Conservation (phyloP, 2,888 invertebrate species). For the Coleophora flavipennella region DNA sequence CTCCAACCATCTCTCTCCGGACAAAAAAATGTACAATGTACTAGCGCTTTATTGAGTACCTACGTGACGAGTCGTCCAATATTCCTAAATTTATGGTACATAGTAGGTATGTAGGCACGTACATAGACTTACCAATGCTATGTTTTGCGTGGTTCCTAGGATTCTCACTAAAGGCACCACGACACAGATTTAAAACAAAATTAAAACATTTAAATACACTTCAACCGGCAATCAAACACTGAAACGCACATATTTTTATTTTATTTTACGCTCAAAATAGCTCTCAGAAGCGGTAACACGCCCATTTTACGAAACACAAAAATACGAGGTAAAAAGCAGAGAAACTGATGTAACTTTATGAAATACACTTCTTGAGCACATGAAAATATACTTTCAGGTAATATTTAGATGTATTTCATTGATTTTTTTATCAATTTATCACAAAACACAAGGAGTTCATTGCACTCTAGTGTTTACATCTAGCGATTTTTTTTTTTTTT, state of each 20-base stretch:
- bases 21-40: too few species aligned
- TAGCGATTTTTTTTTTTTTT: too few species aligned
- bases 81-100: too few species aligned
- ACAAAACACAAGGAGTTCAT: conserved; percentile 41
- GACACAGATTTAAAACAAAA: not conserved
- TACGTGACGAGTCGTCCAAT: too few species aligned
- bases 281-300: conserved; percentile 24
- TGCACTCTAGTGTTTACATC: conserved; percentile 57
- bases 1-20: too few species aligned
- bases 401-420: conserved; percentile 30
- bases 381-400: conserved; percentile 33
- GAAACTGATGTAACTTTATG: conserved; percentile 5
- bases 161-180: too few species aligned
- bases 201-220: conserved; percentile 11
- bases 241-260: conserved; percentile 1
- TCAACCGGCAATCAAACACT: conserved; percentile 9
- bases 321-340: conserved; percentile 12
- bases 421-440: conserved; percentile 26
- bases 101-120: too few species aligned
- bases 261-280: conserved; percentile 14
- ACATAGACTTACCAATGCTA: too few species aligned
- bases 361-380: conserved; percentile 15
- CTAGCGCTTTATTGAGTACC: too few species aligned
- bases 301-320: conserved; percentile 24
- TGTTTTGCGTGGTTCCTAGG: too few species aligned